These are phyloP conservation scores for Ondatra zibethicus DNA, from an alignment of 2,113 vertebrate genomes.

Conservation along the genomic window DNA sequence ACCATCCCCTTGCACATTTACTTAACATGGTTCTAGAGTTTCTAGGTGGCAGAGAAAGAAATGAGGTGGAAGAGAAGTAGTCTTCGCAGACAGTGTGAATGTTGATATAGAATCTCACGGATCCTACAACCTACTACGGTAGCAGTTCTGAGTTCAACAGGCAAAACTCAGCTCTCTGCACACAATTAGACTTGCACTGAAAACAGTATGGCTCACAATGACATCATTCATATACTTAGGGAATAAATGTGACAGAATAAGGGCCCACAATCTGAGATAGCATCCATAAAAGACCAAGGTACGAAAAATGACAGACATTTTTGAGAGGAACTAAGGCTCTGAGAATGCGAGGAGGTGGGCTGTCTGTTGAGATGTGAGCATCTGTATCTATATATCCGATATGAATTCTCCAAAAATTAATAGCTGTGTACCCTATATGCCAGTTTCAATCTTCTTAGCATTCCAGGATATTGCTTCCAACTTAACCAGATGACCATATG, in stretches of 20 bases:
- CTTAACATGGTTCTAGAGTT: background rate
- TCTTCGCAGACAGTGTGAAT: background rate
- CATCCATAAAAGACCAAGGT: background rate
- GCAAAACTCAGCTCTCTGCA: background rate
- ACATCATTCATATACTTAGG: background rate
- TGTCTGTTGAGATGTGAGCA: background rate
- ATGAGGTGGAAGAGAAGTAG: background rate
- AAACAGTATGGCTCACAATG: background rate
- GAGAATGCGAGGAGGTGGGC: background rate
- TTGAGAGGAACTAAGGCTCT: background rate
- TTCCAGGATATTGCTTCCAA: background rate
- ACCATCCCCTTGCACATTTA: background rate
- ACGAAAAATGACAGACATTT: background rate
- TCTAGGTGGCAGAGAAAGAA: background rate
- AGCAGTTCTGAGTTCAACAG: background rate
- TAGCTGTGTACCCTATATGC: background rate
- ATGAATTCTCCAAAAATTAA: background rate
- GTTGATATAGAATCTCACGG: background rate
- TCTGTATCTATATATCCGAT: background rate
- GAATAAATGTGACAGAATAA: background rate
- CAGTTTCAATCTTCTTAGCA: background rate
- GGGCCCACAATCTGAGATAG: background rate
- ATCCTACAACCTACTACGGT: background rate
- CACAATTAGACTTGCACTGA: background rate
- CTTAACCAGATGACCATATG: slow-evolving; percentile 19